Conservation (phyloP, 2,113 vertebrate genomes). For the Corythaixoides concolor region DNA sequence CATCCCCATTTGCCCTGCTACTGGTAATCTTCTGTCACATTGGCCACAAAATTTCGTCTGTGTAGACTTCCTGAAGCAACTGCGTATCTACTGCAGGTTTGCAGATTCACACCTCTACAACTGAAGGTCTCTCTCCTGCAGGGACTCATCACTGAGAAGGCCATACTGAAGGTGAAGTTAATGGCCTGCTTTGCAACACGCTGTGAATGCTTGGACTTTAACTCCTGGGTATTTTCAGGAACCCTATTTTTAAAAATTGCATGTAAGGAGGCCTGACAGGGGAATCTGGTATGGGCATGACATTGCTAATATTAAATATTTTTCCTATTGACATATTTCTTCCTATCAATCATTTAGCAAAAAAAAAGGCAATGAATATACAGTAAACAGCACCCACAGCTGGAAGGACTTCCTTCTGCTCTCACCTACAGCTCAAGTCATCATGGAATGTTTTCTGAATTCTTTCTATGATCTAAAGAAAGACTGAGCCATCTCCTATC, state of each 20-base stretch:
- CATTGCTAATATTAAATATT: neutral
- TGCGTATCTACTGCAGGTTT: neutral
- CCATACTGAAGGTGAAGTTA: neutral
- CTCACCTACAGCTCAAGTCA: neutral
- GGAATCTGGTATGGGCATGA: neutral
- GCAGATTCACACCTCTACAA: neutral
- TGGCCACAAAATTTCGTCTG: neutral
- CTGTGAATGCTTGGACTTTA: neutral
- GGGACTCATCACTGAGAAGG: neutral
- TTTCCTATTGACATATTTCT: neutral
- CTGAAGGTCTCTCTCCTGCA: neutral
- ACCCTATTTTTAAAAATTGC: neutral
- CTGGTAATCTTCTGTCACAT: neutral
- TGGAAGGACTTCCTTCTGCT: neutral
- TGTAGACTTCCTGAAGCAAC: neutral
- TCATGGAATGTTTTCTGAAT: neutral
- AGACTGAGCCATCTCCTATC: neutral
- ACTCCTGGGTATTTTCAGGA: neutral
- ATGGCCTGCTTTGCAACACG: neutral
- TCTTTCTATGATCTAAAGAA: neutral
- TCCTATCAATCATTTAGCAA: neutral
- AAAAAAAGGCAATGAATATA: neutral
- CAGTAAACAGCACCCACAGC: neutral
- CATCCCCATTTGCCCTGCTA: neutral
- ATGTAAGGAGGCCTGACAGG: neutral